Conservation (phyloP, 2,113 vertebrate genomes). For the Pelvicachromis taeniatus region DNA sequence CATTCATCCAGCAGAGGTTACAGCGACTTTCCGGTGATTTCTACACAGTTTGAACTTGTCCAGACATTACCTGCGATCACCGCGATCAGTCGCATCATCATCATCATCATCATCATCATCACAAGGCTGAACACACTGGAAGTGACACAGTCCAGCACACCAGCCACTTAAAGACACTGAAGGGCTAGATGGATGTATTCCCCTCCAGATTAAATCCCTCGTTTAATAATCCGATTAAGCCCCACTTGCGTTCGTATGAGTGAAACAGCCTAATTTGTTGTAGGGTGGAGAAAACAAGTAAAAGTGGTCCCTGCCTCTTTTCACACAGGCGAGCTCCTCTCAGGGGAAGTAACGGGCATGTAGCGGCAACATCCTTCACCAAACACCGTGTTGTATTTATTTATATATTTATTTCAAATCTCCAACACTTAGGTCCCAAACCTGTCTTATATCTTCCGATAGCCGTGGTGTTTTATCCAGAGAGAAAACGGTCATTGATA, state of each 20-base stretch:
- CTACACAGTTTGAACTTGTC: conserved; percentile 3
- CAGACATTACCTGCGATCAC: not conserved
- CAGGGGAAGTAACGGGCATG: conserved; percentile 27
- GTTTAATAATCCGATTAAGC: conserved; percentile 12
- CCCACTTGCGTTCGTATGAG: not conserved
- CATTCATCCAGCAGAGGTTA: not conserved
- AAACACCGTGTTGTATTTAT: not conserved
- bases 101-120: conserved; percentile 38
- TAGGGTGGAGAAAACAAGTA: conserved; percentile 31
- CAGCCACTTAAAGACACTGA: not conserved
- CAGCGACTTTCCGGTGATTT: not conserved
- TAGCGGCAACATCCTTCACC: conserved; percentile 26
- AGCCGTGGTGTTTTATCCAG: not conserved
- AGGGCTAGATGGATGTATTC: not conserved
- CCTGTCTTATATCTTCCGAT: not conserved
- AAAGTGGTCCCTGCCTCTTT: conserved; percentile 29
- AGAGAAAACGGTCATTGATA: not conserved
- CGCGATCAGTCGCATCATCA: conserved; percentile 28
- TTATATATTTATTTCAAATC: not conserved
- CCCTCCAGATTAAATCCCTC: not conserved
- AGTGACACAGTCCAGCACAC: not conserved
- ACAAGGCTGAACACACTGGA: not conserved
- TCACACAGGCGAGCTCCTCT: conserved; percentile 22
- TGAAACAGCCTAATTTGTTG: conserved; percentile 15
- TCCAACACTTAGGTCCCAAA: not conserved